phyloP scores from a whole-genome alignment of 2,888 invertebrate genomes.

The Amphipoea lucens region DNA sequence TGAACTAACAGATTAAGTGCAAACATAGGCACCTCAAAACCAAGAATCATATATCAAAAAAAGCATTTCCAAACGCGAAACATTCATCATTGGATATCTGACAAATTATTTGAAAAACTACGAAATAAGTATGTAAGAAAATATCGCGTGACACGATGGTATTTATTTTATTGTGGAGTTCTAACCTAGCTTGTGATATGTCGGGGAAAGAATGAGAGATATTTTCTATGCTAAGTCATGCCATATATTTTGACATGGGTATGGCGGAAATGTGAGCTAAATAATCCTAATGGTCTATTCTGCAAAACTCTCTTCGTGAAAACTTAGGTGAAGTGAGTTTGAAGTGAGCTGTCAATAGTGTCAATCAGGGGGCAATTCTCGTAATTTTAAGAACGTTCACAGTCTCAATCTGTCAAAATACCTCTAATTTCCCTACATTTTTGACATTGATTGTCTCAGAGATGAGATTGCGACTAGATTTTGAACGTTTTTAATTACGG shows the following conservation, averaged over 20 bases:
- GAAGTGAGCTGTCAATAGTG: too few species aligned
- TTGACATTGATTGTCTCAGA: too few species aligned
- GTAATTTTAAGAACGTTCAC: too few species aligned
- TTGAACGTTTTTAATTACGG: too few species aligned
- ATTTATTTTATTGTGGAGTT: conserved; percentile 57
- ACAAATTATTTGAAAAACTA: conserved; percentile 61
- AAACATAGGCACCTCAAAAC: conserved; percentile 9
- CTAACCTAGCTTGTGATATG: conserved; percentile 56
- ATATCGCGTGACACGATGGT: conserved; percentile 64
- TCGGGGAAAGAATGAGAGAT: conserved; percentile 50
- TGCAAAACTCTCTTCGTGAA: too few species aligned
- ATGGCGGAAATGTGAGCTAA: neutral
- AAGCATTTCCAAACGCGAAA: neutral
- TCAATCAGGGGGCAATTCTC: too few species aligned
- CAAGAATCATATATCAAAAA: conserved; percentile 45
- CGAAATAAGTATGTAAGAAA: conserved; percentile 31
- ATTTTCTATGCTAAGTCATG: conserved; percentile 32
- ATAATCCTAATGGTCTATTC: neutral
- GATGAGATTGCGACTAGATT: too few species aligned
- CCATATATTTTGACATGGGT: conserved; percentile 1
- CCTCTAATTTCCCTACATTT: too few species aligned
- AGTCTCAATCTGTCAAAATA: too few species aligned
- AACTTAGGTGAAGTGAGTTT: too few species aligned
- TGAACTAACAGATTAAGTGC: conserved; percentile 31
- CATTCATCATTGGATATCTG: conserved; percentile 55